Base-by-base conservation (phyloP, 2,113 vertebrate species). In the Tiliqua scincoides region DNA sequence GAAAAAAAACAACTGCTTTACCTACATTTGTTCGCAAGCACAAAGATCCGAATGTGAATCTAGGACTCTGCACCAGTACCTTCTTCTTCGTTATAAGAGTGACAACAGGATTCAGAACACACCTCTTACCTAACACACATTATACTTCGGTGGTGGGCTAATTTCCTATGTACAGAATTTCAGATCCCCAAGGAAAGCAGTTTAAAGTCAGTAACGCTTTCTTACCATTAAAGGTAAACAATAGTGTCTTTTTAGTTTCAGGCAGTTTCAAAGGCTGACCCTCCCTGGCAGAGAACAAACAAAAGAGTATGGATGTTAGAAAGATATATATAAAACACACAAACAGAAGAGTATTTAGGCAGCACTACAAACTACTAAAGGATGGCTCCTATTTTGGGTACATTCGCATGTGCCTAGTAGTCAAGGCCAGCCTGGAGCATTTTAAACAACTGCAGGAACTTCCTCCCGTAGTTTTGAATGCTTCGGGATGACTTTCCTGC, bases 221-320 rank as follows among this genome's bases (percentile, higher is more conserved):
- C 95, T 97, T 96, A 99, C 98, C 99, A 27, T 98, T 99, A 97
- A 99, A 99, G 98, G 98, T 99, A 98, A 99, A 99, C 98, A 99
- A 87, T 91, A 99, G 97, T 71, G 99, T 98, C 96, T 98, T 99
- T 97, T 99, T 99, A 87, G 99, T 99, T 91, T 99, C 99, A 3
- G 99, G 98, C 90, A 99, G 98, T 97, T 99, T 99, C 93, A 99
- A 97, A 85, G 98, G 98, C 96, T 99, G 99, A 90, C 99, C 99
- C 95, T 99, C 99, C 96, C 99, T 99, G 91, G 79, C 21, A 91
- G 23, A 93, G 87, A 91, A n/a, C 79, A 94, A 79, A 94, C 93
- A 93, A 82, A 67, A 37, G 32, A 85, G 87, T 12, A 85, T 0
- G 0, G 15, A 3, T 63, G 27, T 15, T 86, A 25, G 62, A 71